A percentile compares a stretch with the other conserved stretches of the same genome.
Evolutionary conservation across 2,113 vertebrate species (phyloP).

Genomic region (Thryonomys swinderianus): DNA sequence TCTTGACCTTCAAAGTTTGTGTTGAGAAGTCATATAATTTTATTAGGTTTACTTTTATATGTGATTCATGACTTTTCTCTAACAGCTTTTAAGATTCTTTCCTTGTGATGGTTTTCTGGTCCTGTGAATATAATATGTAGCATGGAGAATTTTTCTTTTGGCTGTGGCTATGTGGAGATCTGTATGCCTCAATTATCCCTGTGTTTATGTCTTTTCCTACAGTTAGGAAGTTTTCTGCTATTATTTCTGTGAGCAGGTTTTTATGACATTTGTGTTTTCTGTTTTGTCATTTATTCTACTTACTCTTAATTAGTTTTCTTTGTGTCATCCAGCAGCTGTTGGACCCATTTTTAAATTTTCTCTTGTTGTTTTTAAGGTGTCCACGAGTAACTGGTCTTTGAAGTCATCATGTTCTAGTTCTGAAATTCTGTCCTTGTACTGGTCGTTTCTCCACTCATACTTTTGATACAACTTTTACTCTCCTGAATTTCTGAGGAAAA

Average conservation of each 20-base stretch:
- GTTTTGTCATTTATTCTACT: neutral
- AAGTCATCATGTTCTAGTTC: neutral
- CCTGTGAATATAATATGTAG: neutral
- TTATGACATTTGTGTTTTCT: neutral
- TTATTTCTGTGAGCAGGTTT: neutral
- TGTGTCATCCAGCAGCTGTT: neutral
- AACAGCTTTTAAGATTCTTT: neutral
- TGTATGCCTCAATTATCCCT: neutral
- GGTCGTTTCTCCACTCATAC: neutral
- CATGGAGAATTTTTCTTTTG: neutral
- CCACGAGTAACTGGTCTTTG: neutral
- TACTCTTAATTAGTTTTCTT: neutral
- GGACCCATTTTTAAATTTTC: neutral
- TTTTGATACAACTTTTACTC: neutral
- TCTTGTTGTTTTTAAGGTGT: neutral
- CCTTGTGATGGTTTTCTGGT: neutral
- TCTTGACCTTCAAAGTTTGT: neutral
- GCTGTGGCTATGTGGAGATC: neutral
- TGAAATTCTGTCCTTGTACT: neutral
- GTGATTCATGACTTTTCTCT: neutral
- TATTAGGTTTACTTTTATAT: neutral
- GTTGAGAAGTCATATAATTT: neutral
- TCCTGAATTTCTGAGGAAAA: neutral
- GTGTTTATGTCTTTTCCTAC: neutral
- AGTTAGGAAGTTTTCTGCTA: neutral